Conservation (phyloP, 2,113 vertebrate genomes). For the Chitala chitala region DNA sequence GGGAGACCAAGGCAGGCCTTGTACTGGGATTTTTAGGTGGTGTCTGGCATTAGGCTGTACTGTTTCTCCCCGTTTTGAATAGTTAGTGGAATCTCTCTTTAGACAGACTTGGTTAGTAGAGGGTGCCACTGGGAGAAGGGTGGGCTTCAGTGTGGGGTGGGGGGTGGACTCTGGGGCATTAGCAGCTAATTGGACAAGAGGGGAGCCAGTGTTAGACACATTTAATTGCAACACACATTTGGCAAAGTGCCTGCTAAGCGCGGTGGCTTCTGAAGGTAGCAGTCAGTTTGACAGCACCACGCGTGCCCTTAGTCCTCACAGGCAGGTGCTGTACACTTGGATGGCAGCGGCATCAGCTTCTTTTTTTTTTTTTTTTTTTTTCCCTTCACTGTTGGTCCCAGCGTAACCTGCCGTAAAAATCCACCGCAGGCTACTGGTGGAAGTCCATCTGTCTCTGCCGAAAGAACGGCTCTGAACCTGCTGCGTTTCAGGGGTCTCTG, state of each 20-base stretch:
- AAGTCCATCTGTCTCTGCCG: constrained; percentile 9
- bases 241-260: constrained; percentile 30
- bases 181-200: constrained; percentile 40
- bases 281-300: constrained; percentile 22
- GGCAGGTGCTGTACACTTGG: constrained; percentile 24
- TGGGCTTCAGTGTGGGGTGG: constrained; percentile 16
- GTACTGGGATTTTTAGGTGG: not conserved
- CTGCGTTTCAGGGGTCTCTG: not conserved
- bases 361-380: too few species aligned
- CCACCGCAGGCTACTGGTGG: not conserved
- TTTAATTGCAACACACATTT: constrained; percentile 38
- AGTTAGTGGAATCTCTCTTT: not conserved
- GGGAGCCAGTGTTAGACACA: constrained; percentile 20
- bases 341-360: constrained; percentile 10
- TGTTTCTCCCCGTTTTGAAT: not conserved
- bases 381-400: too few species aligned
- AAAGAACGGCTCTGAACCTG: not conserved
- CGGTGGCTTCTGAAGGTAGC: constrained; percentile 20
- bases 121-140: constrained; percentile 1
- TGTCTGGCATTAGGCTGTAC: not conserved
- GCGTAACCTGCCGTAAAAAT: constrained; percentile 4
- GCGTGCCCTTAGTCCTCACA: not conserved
- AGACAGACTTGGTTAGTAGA: constrained; percentile 10
- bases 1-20: too few species aligned
- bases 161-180: constrained; percentile 17